These are phyloP conservation scores for Tragelaphus buxtoni DNA, from an alignment of 2,113 vertebrate genomes.

Conservation along the genomic window DNA sequence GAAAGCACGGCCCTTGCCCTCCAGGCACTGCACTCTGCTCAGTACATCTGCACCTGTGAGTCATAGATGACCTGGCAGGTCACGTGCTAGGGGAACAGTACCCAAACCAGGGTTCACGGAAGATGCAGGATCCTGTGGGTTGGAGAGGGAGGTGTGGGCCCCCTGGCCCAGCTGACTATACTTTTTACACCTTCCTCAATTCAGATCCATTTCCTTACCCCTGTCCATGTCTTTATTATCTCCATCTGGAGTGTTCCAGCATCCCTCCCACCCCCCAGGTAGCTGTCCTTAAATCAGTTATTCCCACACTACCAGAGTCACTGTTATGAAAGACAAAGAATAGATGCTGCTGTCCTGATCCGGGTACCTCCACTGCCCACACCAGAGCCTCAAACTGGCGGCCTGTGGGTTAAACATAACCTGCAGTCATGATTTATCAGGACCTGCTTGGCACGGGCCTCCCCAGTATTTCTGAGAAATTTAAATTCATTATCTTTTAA, in stretches of 20 bases:
- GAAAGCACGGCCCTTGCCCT: not conserved
- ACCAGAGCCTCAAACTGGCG: not conserved
- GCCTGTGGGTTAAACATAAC: accelerated
- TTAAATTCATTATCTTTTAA: not conserved
- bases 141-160: not conserved
- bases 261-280: not conserved
- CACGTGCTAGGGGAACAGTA: not conserved
- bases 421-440: accelerated
- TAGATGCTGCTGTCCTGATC: not conserved
- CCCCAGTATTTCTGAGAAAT: not conserved
- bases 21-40: not conserved
- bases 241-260: not conserved
- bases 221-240: not conserved
- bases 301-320: not conserved
- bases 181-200: not conserved
- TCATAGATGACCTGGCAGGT: not conserved
- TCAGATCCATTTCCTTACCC: not conserved
- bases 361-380: not conserved
- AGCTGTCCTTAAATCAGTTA: not conserved
- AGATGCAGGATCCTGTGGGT: not conserved
- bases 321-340: too few relatives aligned
- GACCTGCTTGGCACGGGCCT: not conserved
- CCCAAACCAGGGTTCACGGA: not conserved
- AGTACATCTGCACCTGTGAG: not conserved
- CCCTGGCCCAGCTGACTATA: not conserved